Conservation (phyloP, 1,140 invertebrate species). For the Rhizoglyphus robini region DNA sequence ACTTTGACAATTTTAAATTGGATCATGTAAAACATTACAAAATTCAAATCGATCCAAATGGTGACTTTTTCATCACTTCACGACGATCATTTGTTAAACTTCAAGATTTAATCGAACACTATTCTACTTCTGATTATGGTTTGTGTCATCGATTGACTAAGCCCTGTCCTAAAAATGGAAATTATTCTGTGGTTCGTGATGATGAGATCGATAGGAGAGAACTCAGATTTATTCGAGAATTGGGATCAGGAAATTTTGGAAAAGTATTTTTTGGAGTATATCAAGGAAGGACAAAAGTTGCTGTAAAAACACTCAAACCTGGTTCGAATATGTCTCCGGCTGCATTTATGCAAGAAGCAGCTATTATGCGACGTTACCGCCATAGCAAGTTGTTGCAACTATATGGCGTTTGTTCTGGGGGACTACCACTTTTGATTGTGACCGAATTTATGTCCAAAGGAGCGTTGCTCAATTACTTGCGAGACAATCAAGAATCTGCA, state of each 20-base stretch:
- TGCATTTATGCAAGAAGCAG: constrained; percentile 94
- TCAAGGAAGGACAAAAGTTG: constrained; percentile 94
- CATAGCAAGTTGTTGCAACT: constrained; percentile 91
- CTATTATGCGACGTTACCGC: constrained; percentile 95
- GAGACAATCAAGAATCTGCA: constrained; percentile 45
- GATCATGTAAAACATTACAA: constrained; percentile 97
- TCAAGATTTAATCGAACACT: constrained; percentile 76
- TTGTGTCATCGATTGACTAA: constrained; percentile 80
- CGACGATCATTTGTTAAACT: constrained; percentile 80
- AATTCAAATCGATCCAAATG: constrained; percentile 85
- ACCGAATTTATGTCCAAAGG: constrained; percentile 98
- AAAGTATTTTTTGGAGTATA: constrained; percentile 96
- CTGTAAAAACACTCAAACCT: constrained; percentile 92
- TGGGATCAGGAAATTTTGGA: constrained; percentile 93
- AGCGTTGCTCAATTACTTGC: constrained; percentile 72
- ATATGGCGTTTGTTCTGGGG: constrained; percentile 92
- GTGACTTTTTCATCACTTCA: constrained; percentile 70
- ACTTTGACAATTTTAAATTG: constrained; percentile 82
- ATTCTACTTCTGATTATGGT: constrained; percentile 61
- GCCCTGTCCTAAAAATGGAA: constrained; percentile 76
- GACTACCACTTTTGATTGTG: constrained; percentile 90
- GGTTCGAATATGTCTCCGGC: constrained; percentile 95
- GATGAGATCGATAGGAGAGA: constrained; percentile 80
- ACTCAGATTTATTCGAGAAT: constrained; percentile 66
- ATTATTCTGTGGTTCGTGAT: constrained; percentile 88